These are phyloP conservation scores for Halichoeres trimaculatus DNA, from an alignment of 2,113 vertebrate species.

Conservation along the genomic window DNA sequence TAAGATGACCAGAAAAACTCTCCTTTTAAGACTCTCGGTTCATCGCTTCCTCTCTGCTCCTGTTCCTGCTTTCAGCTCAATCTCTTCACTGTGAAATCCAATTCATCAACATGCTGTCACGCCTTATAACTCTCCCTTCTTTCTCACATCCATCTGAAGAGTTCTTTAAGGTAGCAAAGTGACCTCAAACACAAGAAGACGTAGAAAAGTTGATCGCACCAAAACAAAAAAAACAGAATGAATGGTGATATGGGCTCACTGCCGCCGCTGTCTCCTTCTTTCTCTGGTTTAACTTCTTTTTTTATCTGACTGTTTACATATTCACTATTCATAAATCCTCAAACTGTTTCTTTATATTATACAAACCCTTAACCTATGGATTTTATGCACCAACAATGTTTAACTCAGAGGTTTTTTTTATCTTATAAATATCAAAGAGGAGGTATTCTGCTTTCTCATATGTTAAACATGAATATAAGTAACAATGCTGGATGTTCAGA, in stretches of 20 bases:
- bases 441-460: too few species aligned
- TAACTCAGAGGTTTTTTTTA: too few species aligned
- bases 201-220: slow-evolving; percentile 43
- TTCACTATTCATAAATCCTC: not conserved
- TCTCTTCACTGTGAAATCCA: slow-evolving; percentile 63
- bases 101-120: slow-evolving; percentile 67
- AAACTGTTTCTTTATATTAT: not conserved
- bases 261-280: slow-evolving; percentile 21
- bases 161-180: slow-evolving; percentile 48
- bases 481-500: too few species aligned
- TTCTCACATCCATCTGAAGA: slow-evolving; percentile 51
- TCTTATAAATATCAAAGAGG: too few species aligned
- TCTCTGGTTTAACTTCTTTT: slow-evolving; percentile 33
- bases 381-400: not conserved
- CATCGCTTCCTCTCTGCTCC: slow-evolving; percentile 30
- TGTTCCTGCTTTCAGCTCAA: slow-evolving; percentile 47
- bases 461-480: too few species aligned
- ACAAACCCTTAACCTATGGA: not conserved
- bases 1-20: not conserved
- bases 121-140: slow-evolving; percentile 58
- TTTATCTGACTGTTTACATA: slow-evolving; percentile 21
- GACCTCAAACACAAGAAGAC: slow-evolving; percentile 52
- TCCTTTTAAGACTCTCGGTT: not conserved
- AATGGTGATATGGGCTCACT: slow-evolving; percentile 34
- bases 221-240: slow-evolving; percentile 34